Conservation (phyloP, 2,113 vertebrate species). For the Apodemus sylvaticus region DNA sequence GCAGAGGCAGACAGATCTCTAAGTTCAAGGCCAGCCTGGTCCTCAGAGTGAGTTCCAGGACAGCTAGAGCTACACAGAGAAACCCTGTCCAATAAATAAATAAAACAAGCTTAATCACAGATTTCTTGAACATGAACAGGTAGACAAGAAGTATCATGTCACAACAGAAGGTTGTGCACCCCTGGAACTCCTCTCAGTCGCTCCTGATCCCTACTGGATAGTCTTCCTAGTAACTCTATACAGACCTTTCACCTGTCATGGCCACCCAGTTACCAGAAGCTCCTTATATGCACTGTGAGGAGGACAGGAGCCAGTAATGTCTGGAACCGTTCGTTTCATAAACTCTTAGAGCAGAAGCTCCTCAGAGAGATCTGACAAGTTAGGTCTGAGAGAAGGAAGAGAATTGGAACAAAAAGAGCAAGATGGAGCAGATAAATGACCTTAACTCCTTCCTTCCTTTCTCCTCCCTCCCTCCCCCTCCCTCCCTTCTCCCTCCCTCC, state of each 20-base stretch:
- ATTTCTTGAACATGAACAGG: background rate
- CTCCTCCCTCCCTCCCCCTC: too few species aligned
- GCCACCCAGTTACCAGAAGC: background rate
- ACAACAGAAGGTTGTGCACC: too few species aligned
- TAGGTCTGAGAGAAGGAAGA: rapidly evolving
- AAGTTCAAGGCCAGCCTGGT: too few species aligned
- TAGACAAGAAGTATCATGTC: background rate
- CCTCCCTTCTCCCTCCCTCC: too few species aligned
- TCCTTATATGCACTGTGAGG: background rate
- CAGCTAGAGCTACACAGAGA: too few species aligned
- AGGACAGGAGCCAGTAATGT: background rate
- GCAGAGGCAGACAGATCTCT: too few species aligned
- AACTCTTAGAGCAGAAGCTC: background rate
- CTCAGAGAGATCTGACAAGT: background rate
- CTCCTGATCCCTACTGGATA: background rate
- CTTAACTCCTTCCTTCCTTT: background rate
- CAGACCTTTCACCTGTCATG: background rate
- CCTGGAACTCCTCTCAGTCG: too few species aligned
- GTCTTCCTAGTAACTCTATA: background rate
- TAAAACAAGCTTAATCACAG: background rate
- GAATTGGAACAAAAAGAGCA: background rate
- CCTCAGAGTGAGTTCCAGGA: too few species aligned
- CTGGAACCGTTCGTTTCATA: background rate
- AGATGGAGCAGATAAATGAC: background rate
- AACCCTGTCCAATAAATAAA: too few species aligned